phyloP scores from a whole-genome alignment of 2,888 invertebrate species.

The Eupithecia tripunctaria region DNA sequence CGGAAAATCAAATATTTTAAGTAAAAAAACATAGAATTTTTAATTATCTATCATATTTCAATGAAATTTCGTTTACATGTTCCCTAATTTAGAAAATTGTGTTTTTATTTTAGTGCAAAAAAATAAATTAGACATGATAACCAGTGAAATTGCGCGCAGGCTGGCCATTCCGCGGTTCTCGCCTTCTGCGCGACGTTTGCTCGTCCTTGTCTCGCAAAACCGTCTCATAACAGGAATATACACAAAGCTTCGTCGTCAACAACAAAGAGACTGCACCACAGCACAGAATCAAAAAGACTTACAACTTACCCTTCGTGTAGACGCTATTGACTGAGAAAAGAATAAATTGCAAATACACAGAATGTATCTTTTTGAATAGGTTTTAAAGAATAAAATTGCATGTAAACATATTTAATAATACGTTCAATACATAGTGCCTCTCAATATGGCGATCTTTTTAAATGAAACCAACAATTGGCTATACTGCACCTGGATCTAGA shows the following conservation, averaged over 20 bases:
- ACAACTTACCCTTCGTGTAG: background rate
- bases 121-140: too few species aligned
- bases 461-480: background rate
- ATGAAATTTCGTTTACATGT: too few species aligned
- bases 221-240: too few species aligned
- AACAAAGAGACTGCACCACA: slow-evolving; percentile 1
- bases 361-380: background rate
- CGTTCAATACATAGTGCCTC: background rate
- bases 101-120: too few species aligned
- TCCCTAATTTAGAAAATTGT: too few species aligned
- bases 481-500: background rate
- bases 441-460: background rate
- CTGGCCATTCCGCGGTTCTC: too few species aligned
- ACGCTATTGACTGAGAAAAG: background rate
- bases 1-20: too few species aligned
- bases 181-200: too few species aligned
- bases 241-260: background rate
- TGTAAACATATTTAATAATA: background rate
- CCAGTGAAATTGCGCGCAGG: too few species aligned
- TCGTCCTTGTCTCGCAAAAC: too few species aligned
- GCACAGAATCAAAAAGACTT: background rate
- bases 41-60: too few species aligned
- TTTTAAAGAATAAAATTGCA: background rate
- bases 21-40: too few species aligned
- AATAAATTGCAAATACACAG: background rate